Evolutionary conservation across 2,113 vertebrate genomes (phyloP), one percentile per base, ranked within the genome.

Genomic region (Dipodomys ordii): DNA sequence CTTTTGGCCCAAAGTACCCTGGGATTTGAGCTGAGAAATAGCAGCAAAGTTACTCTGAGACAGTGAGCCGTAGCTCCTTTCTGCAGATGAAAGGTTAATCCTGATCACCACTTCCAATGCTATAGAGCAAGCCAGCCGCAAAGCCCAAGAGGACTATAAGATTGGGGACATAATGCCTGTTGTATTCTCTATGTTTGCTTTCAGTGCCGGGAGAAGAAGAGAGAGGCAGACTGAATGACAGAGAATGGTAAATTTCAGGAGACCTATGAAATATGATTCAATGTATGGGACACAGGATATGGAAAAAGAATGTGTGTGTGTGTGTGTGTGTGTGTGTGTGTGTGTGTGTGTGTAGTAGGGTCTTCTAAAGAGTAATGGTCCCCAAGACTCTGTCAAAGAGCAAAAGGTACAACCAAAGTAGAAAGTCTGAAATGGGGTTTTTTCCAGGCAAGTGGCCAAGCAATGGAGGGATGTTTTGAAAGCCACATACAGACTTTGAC

Each of bases 211-310:
- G 22, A 74, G 27, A 2, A 25, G 23, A 19, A 6, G 32, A 60
- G 3, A 71, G 32, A 69, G 4, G 53, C 53, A 57, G 15, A 57
- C 53, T 18, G 53, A 57, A 57, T 57, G 53, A 57, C 12, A 57
- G 19, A 87, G 22, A 87, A 49, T 30, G 25, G 71, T 65, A 35
- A 60, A 53, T 89, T 80, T 87, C 76, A 64, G 92, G 28, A 94
- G 18, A 27, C 18, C 22, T 35, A 23, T 80, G 30, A 69, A 5
- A 18, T 67, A 9, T 94, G 57, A 83, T 49, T 62, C 60, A 83
- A 72, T 27, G 49, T 18, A 22, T 19, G 27, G 15, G 0, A 7
- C 35, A 90, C 5, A 13, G 39, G 28, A 6, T 32, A 81, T 8
- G 16, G 4, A 76, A 80, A 13, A 73, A 60, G 4, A 39, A 39